A percentile compares a stretch with the other conserved stretches of the same genome.
These are phyloP conservation scores for Jacana jacana DNA, from an alignment of 2,113 vertebrate species.

Conservation along the genomic window DNA sequence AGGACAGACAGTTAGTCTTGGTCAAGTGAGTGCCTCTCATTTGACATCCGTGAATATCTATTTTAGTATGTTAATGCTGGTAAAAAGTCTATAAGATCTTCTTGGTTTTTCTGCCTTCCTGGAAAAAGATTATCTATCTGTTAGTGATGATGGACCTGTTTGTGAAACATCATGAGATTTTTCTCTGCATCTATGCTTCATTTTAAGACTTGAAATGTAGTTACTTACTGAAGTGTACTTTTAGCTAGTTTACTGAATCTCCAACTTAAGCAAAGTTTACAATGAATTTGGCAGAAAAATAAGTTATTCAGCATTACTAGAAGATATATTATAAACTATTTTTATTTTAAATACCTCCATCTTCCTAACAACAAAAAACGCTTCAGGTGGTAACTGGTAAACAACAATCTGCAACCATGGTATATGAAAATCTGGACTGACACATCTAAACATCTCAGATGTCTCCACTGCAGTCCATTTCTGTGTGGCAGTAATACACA, in stretches of 20 bases:
- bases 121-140: neutral
- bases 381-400: neutral
- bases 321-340: neutral
- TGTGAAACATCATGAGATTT: neutral
- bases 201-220: neutral
- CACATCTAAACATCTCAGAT: neutral
- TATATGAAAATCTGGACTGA: neutral
- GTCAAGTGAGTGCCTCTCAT: neutral
- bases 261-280: neutral
- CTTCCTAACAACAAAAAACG: neutral
- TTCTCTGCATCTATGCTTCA: neutral
- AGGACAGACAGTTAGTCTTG: neutral
- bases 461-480: neutral
- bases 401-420: neutral
- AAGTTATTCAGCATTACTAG: neutral
- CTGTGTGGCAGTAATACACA: fast-evolving
- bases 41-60: neutral
- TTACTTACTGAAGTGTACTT: neutral
- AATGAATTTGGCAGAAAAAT: neutral
- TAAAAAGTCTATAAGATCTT: neutral
- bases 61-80: neutral
- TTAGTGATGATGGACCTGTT: neutral
- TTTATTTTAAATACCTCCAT: neutral
- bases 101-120: neutral
- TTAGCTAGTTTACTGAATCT: neutral